phyloP scores from a whole-genome alignment of 2,797 vertebrate genomes.

The Alfaro cultratus region DNA sequence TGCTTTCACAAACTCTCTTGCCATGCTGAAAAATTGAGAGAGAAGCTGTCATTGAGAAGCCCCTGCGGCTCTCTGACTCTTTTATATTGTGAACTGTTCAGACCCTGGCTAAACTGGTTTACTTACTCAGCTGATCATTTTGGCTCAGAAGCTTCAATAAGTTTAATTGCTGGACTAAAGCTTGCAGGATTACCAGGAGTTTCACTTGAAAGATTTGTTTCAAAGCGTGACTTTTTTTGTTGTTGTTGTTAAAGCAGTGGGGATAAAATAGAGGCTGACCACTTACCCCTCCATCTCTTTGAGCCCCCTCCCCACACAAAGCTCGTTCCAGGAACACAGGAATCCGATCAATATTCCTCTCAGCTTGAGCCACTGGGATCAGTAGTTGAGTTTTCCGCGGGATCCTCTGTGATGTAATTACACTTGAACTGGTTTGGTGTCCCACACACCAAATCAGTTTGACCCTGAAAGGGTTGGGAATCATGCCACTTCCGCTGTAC shows the following conservation, averaged over 20 bases:
- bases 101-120: slow-evolving; percentile 4
- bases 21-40: slow-evolving; percentile 41
- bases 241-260: not conserved
- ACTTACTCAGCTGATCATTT: slow-evolving; percentile 59
- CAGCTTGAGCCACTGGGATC: not conserved
- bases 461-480: slow-evolving; percentile 6
- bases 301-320: slow-evolving; percentile 49
- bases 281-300: slow-evolving; percentile 72
- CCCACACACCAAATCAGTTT: not conserved
- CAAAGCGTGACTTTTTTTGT: not conserved
- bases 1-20: slow-evolving; percentile 56
- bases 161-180: slow-evolving; percentile 45
- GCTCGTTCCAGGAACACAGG: slow-evolving; percentile 49
- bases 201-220: slow-evolving; percentile 20
- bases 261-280: slow-evolving; percentile 16
- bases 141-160: slow-evolving; percentile 49
- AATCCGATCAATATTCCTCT: slow-evolving; percentile 71
- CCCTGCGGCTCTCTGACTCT: slow-evolving; percentile 4
- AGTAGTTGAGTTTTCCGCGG: slow-evolving; percentile 28
- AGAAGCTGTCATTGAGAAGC: slow-evolving; percentile 15
- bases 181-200: slow-evolving; percentile 54
- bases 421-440: not conserved
- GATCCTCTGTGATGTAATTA: slow-evolving; percentile 9
- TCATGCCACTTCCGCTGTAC: slow-evolving; percentile 62
- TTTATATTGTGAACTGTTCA: slow-evolving; percentile 12